These are phyloP conservation scores for Myopa tessellatipennis DNA, from an alignment of 2,888 invertebrate genomes.

Conservation along the genomic window DNA sequence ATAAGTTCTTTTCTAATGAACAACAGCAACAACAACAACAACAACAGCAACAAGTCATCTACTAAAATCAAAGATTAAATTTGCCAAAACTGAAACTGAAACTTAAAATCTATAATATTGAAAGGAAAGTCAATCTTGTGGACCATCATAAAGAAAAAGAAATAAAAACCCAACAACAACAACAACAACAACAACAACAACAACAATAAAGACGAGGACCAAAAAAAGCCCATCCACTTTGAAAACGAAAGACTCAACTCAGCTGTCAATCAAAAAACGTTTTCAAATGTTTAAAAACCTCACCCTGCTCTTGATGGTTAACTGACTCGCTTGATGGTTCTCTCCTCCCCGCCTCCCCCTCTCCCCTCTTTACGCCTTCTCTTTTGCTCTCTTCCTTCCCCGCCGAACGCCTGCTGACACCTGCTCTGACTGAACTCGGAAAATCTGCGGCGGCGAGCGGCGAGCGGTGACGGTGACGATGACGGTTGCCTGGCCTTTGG, in stretches of 20 bases:
- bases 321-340: not conserved
- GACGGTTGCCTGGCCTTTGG: too few species aligned
- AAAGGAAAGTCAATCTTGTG: too few species aligned
- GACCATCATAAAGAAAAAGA: too few species aligned
- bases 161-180: too few species aligned
- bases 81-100: not conserved
- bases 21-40: not conserved
- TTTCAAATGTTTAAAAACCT: constrained; percentile 1
- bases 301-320: not conserved
- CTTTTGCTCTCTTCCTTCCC: not conserved
- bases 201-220: too few species aligned
- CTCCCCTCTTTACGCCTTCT: not conserved
- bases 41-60: not conserved
- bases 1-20: too few species aligned
- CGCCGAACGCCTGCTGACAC: not conserved
- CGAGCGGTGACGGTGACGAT: too few species aligned
- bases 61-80: not conserved
- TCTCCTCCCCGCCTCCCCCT: not conserved
- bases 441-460: too few species aligned
- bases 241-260: not conserved
- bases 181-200: too few species aligned
- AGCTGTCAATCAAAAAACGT: constrained; percentile 1
- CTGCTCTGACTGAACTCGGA: not conserved
- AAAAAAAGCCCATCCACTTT: not conserved
- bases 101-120: too few species aligned